Evolutionary conservation across 2,113 vertebrate genomes (phyloP).

Genomic region (Muntiacus muntjak): DNA sequence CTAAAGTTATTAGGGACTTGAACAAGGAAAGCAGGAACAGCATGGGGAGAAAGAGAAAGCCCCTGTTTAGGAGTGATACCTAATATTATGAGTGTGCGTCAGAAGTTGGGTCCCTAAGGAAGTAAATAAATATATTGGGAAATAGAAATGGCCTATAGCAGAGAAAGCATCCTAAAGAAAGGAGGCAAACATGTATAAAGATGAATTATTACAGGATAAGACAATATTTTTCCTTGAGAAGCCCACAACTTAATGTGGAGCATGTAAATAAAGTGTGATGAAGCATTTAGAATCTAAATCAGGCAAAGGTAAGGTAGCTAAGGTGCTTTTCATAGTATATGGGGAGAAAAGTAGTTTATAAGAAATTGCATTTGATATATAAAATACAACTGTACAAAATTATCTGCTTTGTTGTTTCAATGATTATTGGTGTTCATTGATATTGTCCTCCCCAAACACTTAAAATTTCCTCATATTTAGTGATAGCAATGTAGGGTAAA

Average conservation of each 20-base stretch:
- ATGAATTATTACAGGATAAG: neutral
- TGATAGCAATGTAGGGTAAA: neutral
- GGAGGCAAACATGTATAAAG: neutral
- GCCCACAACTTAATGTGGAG: neutral
- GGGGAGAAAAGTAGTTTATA: neutral
- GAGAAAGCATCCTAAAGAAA: neutral
- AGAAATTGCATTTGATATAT: neutral
- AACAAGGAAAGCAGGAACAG: neutral
- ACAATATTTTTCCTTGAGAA: neutral
- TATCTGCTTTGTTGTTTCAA: neutral
- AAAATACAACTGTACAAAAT: neutral
- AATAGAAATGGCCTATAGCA: neutral
- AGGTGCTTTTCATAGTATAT: neutral
- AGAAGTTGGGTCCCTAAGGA: neutral
- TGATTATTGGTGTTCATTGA: neutral
- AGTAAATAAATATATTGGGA: neutral
- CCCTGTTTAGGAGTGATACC: neutral
- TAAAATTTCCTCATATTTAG: neutral
- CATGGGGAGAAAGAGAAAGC: too few relatives aligned
- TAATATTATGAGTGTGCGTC: neutral
- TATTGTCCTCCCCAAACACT: neutral
- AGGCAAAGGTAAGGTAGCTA: neutral
- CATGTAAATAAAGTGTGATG: neutral
- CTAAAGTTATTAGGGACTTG: neutral
- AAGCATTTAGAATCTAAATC: neutral